These are phyloP conservation scores for Drosophila robusta DNA, from an alignment of 2,888 invertebrate genomes.

Conservation along the genomic window DNA sequence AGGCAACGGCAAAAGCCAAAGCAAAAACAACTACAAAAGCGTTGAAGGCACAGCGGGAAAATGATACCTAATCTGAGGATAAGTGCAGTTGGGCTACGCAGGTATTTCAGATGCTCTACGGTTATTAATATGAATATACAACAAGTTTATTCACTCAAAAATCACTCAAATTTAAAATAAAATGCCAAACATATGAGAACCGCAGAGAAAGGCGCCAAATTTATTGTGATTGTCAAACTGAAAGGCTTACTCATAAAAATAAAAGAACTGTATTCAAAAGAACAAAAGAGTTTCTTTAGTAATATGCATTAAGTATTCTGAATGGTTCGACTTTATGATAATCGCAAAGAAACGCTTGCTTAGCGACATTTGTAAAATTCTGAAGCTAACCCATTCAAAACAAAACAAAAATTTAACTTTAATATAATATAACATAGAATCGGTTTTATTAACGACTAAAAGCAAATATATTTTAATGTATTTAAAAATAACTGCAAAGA, in stretches of 20 bases:
- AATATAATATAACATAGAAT: no score
- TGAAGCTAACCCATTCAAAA: no score
- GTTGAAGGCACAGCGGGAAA: constrained; percentile 55
- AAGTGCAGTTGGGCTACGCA: constrained; percentile 3
- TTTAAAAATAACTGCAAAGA: no score
- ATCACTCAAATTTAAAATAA: not conserved
- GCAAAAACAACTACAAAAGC: constrained; percentile 32
- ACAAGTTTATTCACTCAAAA: no score
- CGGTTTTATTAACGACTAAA: no score
- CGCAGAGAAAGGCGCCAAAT: not conserved
- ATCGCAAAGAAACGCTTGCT: not conserved
- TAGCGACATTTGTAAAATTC: not conserved
- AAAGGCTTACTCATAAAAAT: no score
- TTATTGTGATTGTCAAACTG: no score
- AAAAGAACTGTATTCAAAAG: no score
- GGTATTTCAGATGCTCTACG: constrained; percentile 20
- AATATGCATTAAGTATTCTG: not conserved
- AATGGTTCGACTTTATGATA: not conserved
- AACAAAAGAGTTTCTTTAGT: not conserved
- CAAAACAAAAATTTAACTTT: no score
- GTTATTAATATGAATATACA: not conserved
- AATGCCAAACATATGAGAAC: not conserved
- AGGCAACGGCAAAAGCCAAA: constrained; percentile 42
- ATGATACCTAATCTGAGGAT: constrained; percentile 20
- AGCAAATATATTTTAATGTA: no score